A percentile compares a stretch with the other conserved stretches of the same genome.
Evolutionary conservation across 2,113 vertebrate genomes (phyloP).

Genomic region (Marmota flaviventris): DNA sequence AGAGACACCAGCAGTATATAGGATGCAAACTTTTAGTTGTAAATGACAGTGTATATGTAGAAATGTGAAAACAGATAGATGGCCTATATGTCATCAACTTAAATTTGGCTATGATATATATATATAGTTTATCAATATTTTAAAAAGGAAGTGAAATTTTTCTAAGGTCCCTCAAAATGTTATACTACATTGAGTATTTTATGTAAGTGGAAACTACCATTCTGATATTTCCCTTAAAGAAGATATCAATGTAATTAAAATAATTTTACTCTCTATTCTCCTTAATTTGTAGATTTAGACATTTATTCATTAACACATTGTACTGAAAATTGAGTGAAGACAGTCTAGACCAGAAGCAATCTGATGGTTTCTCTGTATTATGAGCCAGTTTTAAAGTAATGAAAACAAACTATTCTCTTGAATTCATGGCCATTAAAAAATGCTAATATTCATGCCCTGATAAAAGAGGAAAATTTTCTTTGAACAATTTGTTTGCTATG

Average conservation of each 20-base stretch:
- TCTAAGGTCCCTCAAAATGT: not conserved
- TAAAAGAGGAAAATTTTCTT: not conserved
- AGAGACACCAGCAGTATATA: not conserved
- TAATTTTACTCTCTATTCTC: not conserved
- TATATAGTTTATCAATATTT: too few relatives aligned
- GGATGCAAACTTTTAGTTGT: not conserved
- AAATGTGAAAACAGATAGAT: not conserved
- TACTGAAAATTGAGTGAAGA: not conserved
- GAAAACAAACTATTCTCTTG: not conserved
- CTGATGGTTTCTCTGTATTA: not conserved
- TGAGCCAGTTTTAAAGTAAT: not conserved
- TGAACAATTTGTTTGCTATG: accelerated
- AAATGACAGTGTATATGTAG: not conserved
- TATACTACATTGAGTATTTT: not conserved
- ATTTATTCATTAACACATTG: accelerated
- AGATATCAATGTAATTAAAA: not conserved
- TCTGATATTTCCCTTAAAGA: not conserved
- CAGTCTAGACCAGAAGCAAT: too few relatives aligned
- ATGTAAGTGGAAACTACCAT: not conserved
- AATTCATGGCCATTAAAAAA: not conserved
- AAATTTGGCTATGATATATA: not conserved
- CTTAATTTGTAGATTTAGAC: not conserved
- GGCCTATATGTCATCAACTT: not conserved
- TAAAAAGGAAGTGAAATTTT: too few relatives aligned
- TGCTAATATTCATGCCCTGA: too few relatives aligned